Conservation (phyloP, 2,113 vertebrate species). For the Globicephala melas region DNA sequence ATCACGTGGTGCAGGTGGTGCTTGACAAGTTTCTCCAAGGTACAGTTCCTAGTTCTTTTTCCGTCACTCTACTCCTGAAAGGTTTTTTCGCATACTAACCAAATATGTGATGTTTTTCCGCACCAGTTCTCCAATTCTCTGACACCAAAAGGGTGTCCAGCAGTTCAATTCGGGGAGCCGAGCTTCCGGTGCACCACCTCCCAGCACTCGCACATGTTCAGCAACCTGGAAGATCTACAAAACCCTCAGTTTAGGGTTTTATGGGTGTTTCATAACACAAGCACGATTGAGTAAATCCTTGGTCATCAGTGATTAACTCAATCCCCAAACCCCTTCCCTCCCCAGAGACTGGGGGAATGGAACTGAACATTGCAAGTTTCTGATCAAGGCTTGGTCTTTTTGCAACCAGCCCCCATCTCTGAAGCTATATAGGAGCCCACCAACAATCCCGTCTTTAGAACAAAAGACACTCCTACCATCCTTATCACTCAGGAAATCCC, state of each 20-base stretch:
- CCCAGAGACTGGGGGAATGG: background rate
- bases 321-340: background rate
- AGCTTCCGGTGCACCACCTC: background rate
- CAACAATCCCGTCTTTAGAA: background rate
- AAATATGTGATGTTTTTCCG: background rate
- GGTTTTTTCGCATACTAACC: background rate
- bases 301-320: background rate
- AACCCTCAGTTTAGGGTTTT: background rate
- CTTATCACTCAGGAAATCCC: background rate
- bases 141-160: background rate
- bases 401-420: background rate
- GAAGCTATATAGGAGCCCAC: background rate
- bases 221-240: rapidly evolving
- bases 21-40: background rate
- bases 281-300: background rate
- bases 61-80: background rate
- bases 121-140: background rate
- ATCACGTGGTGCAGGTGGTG: too few relatives aligned
- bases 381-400: background rate
- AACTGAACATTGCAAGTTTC: background rate
- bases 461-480: background rate
- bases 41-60: background rate
- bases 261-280: background rate
- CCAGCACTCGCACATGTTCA: rapidly evolving
- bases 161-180: rapidly evolving